Evolutionary conservation across 2,113 vertebrate species (phyloP), one percentile per base, ranked within the genome.

Genomic region (Pteruthius melanotis): DNA sequence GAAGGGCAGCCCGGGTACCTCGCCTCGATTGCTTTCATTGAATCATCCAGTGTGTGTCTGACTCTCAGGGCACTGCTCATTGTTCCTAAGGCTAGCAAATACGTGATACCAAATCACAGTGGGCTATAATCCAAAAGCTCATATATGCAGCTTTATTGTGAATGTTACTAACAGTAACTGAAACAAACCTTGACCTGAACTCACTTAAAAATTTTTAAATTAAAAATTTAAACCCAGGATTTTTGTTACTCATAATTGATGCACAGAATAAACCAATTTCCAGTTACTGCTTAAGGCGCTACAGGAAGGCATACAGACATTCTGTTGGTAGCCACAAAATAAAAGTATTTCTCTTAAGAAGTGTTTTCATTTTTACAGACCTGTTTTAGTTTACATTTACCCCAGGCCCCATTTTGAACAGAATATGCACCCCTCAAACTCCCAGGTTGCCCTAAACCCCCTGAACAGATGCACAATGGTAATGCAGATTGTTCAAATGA

Each of bases 191-290:
- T 37, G 61, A 68, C 28, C 20, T 83, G 50, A 80, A 66, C 54
- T 78, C 94, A 87, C 97, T 98, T 98, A 97, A 97, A 93, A 97
- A 15, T 4, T 98, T 98, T 98, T 89, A 93, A 91, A 70, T 80
- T 27, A 83, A 87, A n/a, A 66, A 16, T 78, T 81, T 81, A 72
- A 96, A 71, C 37, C 27, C 10, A 19, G 6, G 20, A 31, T 10
- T 37, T 79, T 63, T 63, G 44, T 94, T 85, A 77, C 53, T 83
- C 21, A 4, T 57, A 93, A 90, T 0, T 80, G 50, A 57, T 68
- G 70, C 30, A 57, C 35, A 57, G n/a, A 72, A 57, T 42, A 72
- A 95, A 59, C 10, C 13, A 4, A 63, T 54, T 92, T 45, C 56
- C 30, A 74, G 31, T 31, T 54, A 61, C 23, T 42, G 39, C n/a